A percentile compares a stretch with the other conserved stretches of the same genome.
These are phyloP conservation scores for Drosophila pectinifera DNA, from an alignment of 1,140 invertebrate species.

Conservation along the genomic window DNA sequence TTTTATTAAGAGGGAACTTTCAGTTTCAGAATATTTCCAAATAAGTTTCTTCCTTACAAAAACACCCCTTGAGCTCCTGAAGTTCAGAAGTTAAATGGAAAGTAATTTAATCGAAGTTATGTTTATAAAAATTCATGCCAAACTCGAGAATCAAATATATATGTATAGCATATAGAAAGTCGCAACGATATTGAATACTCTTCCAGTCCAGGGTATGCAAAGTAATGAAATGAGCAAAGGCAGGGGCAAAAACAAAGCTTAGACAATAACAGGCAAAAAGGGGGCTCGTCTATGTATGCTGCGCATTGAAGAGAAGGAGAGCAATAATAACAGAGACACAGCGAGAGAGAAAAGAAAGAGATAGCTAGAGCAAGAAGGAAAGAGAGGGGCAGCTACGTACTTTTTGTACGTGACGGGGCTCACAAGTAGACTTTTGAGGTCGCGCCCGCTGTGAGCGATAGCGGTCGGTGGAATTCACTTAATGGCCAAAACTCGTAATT, in stretches of 20 bases:
- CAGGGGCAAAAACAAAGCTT: constrained; percentile 28
- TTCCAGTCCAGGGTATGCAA: constrained; percentile 1
- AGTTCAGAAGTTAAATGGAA: too few relatives aligned
- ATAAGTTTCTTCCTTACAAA: too few relatives aligned
- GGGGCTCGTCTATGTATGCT: constrained; percentile 56
- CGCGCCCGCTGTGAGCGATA: constrained; percentile 12
- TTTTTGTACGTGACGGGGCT: constrained; percentile 39
- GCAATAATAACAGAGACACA: constrained; percentile 13
- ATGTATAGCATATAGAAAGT: too few relatives aligned
- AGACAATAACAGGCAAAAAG: constrained; percentile 40
- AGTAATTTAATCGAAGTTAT: too few relatives aligned
- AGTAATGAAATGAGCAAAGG: constrained; percentile 28
- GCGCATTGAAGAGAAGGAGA: neutral
- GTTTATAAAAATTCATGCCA: too few relatives aligned
- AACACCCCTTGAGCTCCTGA: too few relatives aligned
- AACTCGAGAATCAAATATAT: too few relatives aligned
- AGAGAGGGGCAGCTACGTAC: constrained; percentile 7
- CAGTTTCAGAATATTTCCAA: too few relatives aligned
- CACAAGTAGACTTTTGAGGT: constrained; percentile 47
- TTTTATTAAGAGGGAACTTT: too few relatives aligned
- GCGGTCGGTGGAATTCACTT: constrained; percentile 23
- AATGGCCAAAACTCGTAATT: constrained; percentile 39
- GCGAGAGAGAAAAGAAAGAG: constrained; percentile 6
- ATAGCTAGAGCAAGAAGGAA: neutral
- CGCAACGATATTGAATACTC: neutral